Percentiles rank a stretch among this genome's conserved stretches.
Evolutionary conservation across 1,140 invertebrate species (phyloP).

Genomic region (Lucilia sericata): DNA sequence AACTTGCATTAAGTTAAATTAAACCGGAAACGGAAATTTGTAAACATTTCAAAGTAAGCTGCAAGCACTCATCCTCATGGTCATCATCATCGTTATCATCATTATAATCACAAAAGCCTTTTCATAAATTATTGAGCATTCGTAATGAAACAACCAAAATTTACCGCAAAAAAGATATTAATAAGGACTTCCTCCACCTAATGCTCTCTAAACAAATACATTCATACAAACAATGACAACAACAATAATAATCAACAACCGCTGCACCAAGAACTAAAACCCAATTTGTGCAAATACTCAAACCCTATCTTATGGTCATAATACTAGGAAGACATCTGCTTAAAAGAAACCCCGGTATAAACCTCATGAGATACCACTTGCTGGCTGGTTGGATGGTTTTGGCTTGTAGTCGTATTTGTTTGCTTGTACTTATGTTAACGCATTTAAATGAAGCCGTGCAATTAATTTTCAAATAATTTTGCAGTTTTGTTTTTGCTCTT

Average conservation of each 20-base stretch:
- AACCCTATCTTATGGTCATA: not conserved
- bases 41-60: not conserved
- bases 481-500: not conserved
- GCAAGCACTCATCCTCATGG: not conserved
- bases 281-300: not conserved
- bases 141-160: not conserved
- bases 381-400: not conserved
- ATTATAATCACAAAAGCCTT: not conserved
- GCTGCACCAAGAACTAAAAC: not conserved
- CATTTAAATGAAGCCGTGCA: slow-evolving; percentile 28
- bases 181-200: not conserved
- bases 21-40: slow-evolving; percentile 9
- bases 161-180: not conserved
- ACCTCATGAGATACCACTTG: slow-evolving; percentile 17
- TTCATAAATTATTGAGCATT: not conserved
- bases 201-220: not conserved
- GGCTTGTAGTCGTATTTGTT: not conserved
- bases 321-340: not conserved
- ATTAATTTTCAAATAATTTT: slow-evolving; percentile 27
- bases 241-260: not conserved
- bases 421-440: slow-evolving; percentile 8
- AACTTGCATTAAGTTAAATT: not conserved
- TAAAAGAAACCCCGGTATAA: not conserved
- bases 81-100: not conserved
- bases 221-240: too few relatives aligned